phyloP scores from a whole-genome alignment of 2,113 vertebrate species.

The Tretioscincus oriximinensis region DNA sequence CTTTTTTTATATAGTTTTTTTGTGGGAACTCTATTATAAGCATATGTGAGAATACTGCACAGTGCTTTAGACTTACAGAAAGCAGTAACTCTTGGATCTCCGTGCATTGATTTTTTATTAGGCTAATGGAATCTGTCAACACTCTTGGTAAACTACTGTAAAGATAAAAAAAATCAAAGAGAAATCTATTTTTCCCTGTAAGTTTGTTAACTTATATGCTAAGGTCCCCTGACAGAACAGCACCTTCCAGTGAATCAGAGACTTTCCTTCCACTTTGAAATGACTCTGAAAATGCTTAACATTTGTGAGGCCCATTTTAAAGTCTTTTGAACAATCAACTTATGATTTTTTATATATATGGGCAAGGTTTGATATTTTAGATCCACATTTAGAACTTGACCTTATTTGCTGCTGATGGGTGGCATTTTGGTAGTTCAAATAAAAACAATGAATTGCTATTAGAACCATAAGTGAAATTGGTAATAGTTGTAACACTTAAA shows the following conservation, averaged over 20 bases:
- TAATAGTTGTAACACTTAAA: too few species aligned
- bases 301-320: background rate
- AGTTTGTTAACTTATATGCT: background rate
- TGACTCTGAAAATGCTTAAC: background rate
- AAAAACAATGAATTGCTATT: background rate
- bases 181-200: background rate
- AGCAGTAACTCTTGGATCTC: background rate
- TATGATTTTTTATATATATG: background rate
- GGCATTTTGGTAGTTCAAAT: background rate
- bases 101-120: background rate
- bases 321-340: background rate
- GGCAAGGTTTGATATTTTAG: background rate
- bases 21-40: too few species aligned
- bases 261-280: background rate
- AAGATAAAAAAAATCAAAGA: background rate
- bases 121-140: background rate
- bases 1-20: too few species aligned
- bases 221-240: background rate
- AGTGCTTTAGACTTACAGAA: too few species aligned
- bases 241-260: background rate
- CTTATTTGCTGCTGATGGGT: background rate
- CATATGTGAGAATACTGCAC: too few species aligned
- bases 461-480: too few species aligned
- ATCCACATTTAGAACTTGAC: background rate
- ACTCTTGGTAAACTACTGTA: background rate